Evolutionary conservation across 2,113 vertebrate genomes (phyloP), one percentile per base, ranked within the genome.

Genomic region (Heterochromis multidens): DNA sequence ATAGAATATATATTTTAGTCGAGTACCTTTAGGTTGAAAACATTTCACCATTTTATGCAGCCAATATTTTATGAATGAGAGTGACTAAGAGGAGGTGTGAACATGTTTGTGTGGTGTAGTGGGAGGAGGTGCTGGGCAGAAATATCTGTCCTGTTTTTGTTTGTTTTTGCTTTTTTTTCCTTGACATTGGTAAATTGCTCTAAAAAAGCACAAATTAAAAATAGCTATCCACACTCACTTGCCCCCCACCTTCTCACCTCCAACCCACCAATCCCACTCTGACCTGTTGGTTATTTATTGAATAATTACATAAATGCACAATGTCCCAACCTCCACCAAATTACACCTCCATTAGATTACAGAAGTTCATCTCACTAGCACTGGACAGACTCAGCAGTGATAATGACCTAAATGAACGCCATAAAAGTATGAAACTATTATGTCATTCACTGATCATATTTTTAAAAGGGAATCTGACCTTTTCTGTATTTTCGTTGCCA

Each of bases 41-140:
- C 84, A 78, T 87, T 84, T 80, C 52, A 62, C 14, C 59, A 83
- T 83, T 79, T 60, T 80, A 62, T 46, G 72, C 59, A 54, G 62
- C 37, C 10, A 17, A 87, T 91, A 78, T 90, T 94, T 91, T 85
- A 92, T 92, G 88, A 92, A 94, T 95, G 93, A 89, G 81, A 56
- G 86, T 91, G 89, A 89, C 87, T 88, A 80, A 86, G 87, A 81
- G 83, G 54, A 84, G 37, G 86, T 87, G 83, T 89, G 80, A 84
- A 67, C 76, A 7, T 74, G 52, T 84, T 58, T 82, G 49, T 81
- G 77, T 61, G 70, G 40, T 40, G 43, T 63, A 80, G 90, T 87
- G 78, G 88, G 81, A 56, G 61, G 78, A 57, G 57, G 77, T 7
- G 13, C 31, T 62, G 61, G 40, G 13, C 46, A 79, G 60, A 61